Base-by-base conservation (phyloP, 1,140 invertebrate species). In the Melanaphis sacchari region DNA sequence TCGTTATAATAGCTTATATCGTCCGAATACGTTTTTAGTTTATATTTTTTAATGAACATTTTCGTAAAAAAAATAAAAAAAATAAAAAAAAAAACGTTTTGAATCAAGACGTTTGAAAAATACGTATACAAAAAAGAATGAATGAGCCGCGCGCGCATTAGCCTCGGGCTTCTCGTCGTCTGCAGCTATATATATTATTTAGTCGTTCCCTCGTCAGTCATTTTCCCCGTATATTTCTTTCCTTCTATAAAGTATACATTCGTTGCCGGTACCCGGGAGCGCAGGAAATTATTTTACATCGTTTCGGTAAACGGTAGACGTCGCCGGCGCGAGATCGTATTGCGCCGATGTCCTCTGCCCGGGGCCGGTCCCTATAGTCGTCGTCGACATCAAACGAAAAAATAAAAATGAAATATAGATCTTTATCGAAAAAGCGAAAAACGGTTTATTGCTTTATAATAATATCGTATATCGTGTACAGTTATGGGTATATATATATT, bases 231-330 rank as follows among this genome's bases (percentile, higher is more conserved):
- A 76, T 76, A 76, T 41, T 40, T 54, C 15, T 40, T 41, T 59
- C 38, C 18, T 59, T 52, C 15, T 89, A 49, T 54, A 76, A n/a
- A 76, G 46, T n/a, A 76, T n/a, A 76, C 31, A n/a, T 41, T 84
- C 40, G 82, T 84, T 84, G 36, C n/a, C 46, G 31, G 31, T 90
- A 66, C 52, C 89, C 89, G 54, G 38, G 89, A 90, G 89, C 89
- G 38, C 89, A 90, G 89, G 89, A 90, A 90, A 90, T 90, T 90
- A 90, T 90, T 90, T 90, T 90, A 90, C 89, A 66, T 90, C 89
- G 89, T 90, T 90, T 90, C 40, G 38, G 89, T 90, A 90, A 90
- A 90, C 54, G 89, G 89, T 90, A 90, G 89, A 90, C 89, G 89
- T 46, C 89, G 54, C 41, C 38, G 40, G 21, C 76, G 24, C 52